phyloP scores from a whole-genome alignment of 2,797 vertebrate species.

The Cyprinella venusta region DNA sequence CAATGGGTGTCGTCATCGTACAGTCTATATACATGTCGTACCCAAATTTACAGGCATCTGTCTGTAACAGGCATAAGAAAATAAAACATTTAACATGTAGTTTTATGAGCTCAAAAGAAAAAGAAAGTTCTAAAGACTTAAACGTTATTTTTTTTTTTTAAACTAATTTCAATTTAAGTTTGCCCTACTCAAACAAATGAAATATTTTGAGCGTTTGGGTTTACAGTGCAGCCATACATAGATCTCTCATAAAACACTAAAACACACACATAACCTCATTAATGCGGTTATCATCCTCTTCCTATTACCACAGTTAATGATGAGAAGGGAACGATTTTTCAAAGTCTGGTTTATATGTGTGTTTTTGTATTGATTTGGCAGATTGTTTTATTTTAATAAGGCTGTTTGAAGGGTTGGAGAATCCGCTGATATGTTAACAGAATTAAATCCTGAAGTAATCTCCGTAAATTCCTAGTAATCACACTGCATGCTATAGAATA shows the following conservation, averaged over 20 bases:
- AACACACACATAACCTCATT: conserved; percentile 50
- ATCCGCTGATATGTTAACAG: conserved; percentile 67
- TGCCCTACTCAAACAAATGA: neutral
- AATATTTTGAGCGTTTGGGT: neutral
- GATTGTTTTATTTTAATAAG: conserved; percentile 66
- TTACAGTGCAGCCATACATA: conserved; percentile 29
- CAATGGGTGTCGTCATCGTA: no score
- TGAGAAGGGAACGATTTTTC: conserved; percentile 39
- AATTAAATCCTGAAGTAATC: conserved; percentile 72
- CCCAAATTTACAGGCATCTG: no score
- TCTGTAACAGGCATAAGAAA: no score
- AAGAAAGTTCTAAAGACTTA: no score
- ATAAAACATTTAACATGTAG: no score
- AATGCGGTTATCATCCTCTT: conserved; percentile 47
- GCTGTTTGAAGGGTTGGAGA: conserved; percentile 60
- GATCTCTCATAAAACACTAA: conserved; percentile 3
- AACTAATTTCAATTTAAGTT: neutral
- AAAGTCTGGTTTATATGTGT: conserved; percentile 40
- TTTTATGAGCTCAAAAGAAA: no score
- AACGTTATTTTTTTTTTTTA: neutral
- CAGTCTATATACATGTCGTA: no score
- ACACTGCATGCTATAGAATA: conserved; percentile 62
- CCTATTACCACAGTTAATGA: conserved; percentile 50
- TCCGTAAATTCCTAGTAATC: conserved; percentile 67
- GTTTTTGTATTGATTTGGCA: conserved; percentile 61